Evolutionary conservation across 2,888 invertebrate genomes (phyloP).

Genomic region (Lottia gigantea): DNA sequence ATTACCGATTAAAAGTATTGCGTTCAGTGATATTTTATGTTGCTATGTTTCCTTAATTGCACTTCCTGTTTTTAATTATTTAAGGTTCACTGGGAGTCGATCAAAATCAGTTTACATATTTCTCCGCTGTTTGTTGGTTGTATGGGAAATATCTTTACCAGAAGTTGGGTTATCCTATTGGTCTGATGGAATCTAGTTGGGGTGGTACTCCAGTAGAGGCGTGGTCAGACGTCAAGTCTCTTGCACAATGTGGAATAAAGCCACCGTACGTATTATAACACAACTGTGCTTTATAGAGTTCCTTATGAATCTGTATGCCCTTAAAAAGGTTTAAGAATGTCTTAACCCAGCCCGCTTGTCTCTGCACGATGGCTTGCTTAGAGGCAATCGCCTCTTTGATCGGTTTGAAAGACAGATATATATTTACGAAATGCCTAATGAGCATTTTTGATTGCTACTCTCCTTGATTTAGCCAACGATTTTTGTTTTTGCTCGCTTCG

Average conservation of each 20-base stretch:
- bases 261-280: not conserved
- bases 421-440: too few relatives aligned
- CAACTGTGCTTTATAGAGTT: not conserved
- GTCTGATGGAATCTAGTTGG: constrained; percentile 50
- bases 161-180: constrained; percentile 54
- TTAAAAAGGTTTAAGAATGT: too few relatives aligned
- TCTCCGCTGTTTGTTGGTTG: constrained; percentile 65
- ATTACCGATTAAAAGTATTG: not conserved
- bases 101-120: constrained; percentile 29
- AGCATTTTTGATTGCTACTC: too few relatives aligned
- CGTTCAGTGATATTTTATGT: not conserved
- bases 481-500: too few relatives aligned
- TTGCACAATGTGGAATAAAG: constrained; percentile 46
- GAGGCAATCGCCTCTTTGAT: too few relatives aligned
- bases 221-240: constrained; percentile 54
- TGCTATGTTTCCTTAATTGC: too few relatives aligned
- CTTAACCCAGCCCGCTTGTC: too few relatives aligned
- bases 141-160: constrained; percentile 56
- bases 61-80: not conserved
- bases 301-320: too few relatives aligned
- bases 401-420: too few relatives aligned
- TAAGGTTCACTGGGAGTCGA: constrained; percentile 22
- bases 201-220: constrained; percentile 58
- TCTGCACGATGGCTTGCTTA: too few relatives aligned
- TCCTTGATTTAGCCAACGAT: too few relatives aligned